Evolutionary conservation across 2,797 vertebrate species (phyloP).

Genomic region (Tamandua tetradactyla): DNA sequence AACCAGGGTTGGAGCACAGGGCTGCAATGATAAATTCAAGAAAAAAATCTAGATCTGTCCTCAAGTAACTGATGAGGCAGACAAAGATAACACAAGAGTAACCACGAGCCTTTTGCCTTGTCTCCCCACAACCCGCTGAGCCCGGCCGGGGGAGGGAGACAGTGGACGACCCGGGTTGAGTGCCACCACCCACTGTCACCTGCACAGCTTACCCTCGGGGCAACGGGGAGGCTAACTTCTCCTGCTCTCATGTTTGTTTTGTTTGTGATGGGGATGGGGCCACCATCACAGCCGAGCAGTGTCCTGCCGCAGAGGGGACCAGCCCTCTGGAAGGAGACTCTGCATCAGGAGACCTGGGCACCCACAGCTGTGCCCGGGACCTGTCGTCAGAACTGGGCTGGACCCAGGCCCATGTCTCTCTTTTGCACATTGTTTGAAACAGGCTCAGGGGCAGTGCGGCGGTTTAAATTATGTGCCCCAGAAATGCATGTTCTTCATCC

Average conservation of each 20-base stretch:
- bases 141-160: too few relatives aligned
- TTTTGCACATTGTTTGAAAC: neutral
- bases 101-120: accelerated
- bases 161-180: neutral
- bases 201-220: neutral
- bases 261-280: neutral
- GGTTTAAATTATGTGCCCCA: too few relatives aligned
- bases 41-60: neutral
- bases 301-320: neutral
- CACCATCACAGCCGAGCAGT: neutral
- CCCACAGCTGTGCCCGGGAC: neutral
- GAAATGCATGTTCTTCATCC: too few relatives aligned
- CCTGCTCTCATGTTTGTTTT: neutral
- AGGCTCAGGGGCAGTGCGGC: neutral
- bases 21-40: neutral
- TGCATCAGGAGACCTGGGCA: neutral
- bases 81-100: neutral
- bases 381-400: neutral
- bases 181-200: neutral
- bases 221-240: neutral
- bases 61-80: neutral
- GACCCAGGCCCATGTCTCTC: neutral
- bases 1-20: neutral
- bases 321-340: accelerated
- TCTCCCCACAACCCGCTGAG: too few relatives aligned